Base-by-base conservation (phyloP, 2,888 invertebrate species). In the Unio delphinus region DNA sequence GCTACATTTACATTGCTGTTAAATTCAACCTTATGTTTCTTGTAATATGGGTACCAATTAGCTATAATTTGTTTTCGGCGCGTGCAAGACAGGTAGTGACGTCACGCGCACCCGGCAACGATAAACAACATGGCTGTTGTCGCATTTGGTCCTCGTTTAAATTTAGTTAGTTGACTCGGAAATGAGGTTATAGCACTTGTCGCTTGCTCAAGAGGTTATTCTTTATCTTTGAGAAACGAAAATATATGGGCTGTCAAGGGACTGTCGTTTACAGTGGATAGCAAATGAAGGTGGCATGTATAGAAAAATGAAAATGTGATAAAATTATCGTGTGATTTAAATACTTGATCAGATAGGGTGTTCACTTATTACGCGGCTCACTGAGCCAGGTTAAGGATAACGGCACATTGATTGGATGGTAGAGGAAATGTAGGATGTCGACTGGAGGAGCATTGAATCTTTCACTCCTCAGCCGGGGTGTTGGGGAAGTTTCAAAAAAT, bases 401-500 rank as follows among this genome's bases (percentile, higher is more conserved):
- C 45, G 11, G 45, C 11, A 45, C 11, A 45, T 45, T 45, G 45
- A 45, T 45, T 45, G 8, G 11, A 45, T 45, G 11, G 11, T 8
- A 0, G 11, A 45, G 45, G 3, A 3, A 56, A 54, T 59, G 45
- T 23, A 85, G 83, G 83, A 79, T 82, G 55, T 70, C 79, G 55
- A 83, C 81, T n/a, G 73, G 81, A 61, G 78, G 82, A 65, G 80
- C 87, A 20, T 69, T 88, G 2, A 85, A 88, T 71, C 76, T 89
- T 64, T 89, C 89, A 15, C 83, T 87, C 20, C 80, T 89, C 61
- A 86, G 88, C 56, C 79, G 89, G 61, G 89, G 89, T 11, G 78
- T 88, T 45, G 89, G 89, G 7, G 86, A 87, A 75, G 85, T 88
- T 28, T 80, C 83, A 54, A 81, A 77, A 72, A 87, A 88, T 80